A percentile compares a stretch with the other conserved stretches of the same genome.
phyloP scores from a whole-genome alignment of 2,113 vertebrate genomes.

The Tichodroma muraria region DNA sequence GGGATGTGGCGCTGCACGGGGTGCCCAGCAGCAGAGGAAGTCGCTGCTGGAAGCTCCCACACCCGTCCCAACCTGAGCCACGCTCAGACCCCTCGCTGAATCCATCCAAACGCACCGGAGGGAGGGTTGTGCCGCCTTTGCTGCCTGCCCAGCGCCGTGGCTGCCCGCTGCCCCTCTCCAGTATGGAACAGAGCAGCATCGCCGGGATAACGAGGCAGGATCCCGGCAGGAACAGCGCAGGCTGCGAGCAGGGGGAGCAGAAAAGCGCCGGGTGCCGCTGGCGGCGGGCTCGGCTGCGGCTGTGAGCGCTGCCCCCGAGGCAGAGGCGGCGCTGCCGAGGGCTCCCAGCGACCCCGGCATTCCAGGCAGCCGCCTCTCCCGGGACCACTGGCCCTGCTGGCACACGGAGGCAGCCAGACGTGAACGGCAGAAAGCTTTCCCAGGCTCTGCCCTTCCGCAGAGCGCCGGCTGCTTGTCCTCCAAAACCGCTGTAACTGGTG shows the following conservation, averaged over 20 bases:
- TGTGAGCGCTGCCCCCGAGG: too few species aligned
- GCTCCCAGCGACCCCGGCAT: constrained; percentile 51
- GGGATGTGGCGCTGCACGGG: background rate
- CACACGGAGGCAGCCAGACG: constrained; percentile 72
- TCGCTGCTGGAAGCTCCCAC: background rate
- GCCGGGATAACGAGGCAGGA: background rate
- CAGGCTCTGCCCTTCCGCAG: constrained; percentile 27
- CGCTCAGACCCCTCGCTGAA: background rate
- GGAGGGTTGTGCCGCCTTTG: background rate
- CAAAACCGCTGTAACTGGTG: background rate
- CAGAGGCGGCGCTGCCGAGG: too few species aligned
- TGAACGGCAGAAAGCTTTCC: constrained; percentile 75
- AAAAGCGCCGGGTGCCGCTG: background rate
- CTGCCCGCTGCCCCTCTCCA: background rate
- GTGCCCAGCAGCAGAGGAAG: background rate
- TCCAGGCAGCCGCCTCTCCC: constrained; percentile 60
- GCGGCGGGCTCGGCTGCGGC: background rate
- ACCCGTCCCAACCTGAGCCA: background rate
- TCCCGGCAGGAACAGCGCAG: too few species aligned
- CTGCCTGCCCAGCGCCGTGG: background rate
- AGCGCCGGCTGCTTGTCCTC: background rate
- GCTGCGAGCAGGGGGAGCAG: too few species aligned
- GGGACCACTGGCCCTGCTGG: constrained; percentile 40
- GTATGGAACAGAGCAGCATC: background rate
- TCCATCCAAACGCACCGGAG: background rate